Evolutionary conservation across 1,140 invertebrate genomes (phyloP), one percentile per base, ranked within the genome.

Genomic region (Drosophila miranda): DNA sequence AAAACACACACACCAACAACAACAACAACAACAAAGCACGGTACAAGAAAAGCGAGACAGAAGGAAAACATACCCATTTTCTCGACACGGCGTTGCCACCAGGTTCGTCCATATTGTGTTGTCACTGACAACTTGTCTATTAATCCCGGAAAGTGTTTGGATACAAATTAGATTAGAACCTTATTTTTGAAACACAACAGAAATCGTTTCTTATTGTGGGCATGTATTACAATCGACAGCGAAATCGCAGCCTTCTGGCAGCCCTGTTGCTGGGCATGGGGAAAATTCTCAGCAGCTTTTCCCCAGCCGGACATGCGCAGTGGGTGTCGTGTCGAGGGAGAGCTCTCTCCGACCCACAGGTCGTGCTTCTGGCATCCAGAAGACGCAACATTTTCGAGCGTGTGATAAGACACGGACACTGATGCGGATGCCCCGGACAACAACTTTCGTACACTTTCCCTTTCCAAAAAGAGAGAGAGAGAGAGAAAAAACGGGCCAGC

Each of bases 41-140:
- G 34, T 11, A 13, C 34, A 13, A 53, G 43, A 34, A 41, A 43
- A 28, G 26, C n/a, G 42, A 60, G 54, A 28, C 74, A 52, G 42
- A 66, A 64, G 74, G 62, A 87, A 86, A 86, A 87, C 78, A 78
- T 78, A 86, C 82, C 82, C 64, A 86, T 78, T 82, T 86, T 86
- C 78, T 82, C 78, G 66, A 30, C 14, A 30, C 60, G 66, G 83
- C 66, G 82, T 86, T 86, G 82, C 82, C 82, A 86, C 50, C 23
- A 44, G 23, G 45, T 46, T 23, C 6, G 4, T 61, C 62, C 70
- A 82, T 87, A 50, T 26, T 6, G 19, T 19, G 19, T 19, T 19
- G 16, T 19, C 23, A 5, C 23, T 3, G 2, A 23, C 23, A 5
- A 23, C 23, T 9, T 13, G n/a, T 16, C 48, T 54, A 13, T 34